These are phyloP conservation scores for Blastobasis lacticolella DNA, from an alignment of 2,888 invertebrate genomes.

Conservation along the genomic window DNA sequence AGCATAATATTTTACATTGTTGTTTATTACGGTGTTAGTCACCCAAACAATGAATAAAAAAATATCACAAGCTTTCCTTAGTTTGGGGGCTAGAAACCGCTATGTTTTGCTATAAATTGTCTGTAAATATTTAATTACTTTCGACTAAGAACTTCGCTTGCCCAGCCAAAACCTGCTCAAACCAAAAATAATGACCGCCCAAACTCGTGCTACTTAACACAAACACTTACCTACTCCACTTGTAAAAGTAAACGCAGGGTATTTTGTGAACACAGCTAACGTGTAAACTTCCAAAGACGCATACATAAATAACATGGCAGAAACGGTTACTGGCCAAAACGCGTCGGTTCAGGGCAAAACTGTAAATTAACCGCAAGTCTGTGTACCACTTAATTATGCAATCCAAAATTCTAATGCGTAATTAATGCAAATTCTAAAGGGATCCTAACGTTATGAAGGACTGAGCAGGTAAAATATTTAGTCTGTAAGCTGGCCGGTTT, in stretches of 20 bases:
- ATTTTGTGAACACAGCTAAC: neutral
- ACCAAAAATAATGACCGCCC: too few relatives aligned
- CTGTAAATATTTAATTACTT: too few relatives aligned
- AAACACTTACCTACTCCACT: too few relatives aligned
- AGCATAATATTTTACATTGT: too few relatives aligned
- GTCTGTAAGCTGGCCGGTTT: slow-evolving; percentile 24
- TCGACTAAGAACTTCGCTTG: too few relatives aligned
- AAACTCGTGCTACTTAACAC: too few relatives aligned
- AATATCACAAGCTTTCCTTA: too few relatives aligned
- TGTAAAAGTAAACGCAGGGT: neutral
- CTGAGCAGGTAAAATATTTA: slow-evolving; percentile 49
- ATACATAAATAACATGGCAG: neutral
- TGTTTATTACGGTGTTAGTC: too few relatives aligned
- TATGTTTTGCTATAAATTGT: too few relatives aligned
- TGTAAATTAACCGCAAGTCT: slow-evolving; percentile 23
- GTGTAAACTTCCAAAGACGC: neutral
- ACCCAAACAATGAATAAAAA: too few relatives aligned
- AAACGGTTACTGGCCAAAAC: neutral
- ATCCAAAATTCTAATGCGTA: slow-evolving; percentile 51
- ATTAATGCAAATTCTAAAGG: slow-evolving; percentile 60
- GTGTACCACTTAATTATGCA: slow-evolving; percentile 41
- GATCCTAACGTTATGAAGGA: slow-evolving; percentile 38
- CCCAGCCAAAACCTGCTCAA: too few relatives aligned
- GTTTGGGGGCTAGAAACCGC: too few relatives aligned
- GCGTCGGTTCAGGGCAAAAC: neutral